Conservation (phyloP, 2,113 vertebrate genomes). For the Apeltes quadracus region DNA sequence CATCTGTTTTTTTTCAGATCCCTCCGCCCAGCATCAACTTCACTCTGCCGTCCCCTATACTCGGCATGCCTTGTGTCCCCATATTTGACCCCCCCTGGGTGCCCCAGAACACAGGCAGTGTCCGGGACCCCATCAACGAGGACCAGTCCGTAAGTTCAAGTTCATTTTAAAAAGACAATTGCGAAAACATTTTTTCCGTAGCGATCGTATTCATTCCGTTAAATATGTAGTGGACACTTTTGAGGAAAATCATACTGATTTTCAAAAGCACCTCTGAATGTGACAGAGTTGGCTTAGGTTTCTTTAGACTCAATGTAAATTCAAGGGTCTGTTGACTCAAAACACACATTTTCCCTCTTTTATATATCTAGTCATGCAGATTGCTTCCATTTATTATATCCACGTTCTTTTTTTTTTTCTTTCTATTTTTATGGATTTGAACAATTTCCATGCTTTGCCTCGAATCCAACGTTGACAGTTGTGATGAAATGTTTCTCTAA, state of each 20-base stretch:
- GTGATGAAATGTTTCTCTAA: neutral
- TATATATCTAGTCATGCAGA: neutral
- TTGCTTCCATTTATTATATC: neutral
- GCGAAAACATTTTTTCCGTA: neutral
- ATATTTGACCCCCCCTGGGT: conserved; percentile 99
- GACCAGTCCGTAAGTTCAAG: conserved; percentile 92
- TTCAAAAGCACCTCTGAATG: neutral
- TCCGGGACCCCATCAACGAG: conserved; percentile 97
- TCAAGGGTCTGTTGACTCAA: neutral
- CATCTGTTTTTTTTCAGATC: conserved; percentile 79
- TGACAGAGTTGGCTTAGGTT: neutral
- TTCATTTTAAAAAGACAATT: neutral
- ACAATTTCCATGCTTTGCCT: no score
- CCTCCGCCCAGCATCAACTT: conserved; percentile 99
- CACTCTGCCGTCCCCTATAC: conserved; percentile 95
- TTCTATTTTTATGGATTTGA: no score
- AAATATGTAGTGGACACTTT: neutral
- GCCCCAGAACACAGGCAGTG: conserved; percentile 95
- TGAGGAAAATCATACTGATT: neutral
- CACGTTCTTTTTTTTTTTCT: no score
- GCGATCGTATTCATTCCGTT: neutral
- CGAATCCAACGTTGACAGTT: no score
- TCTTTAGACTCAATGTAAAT: neutral
- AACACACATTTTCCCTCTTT: neutral
- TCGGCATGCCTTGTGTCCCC: conserved; percentile 98